Evolutionary conservation across 2,113 vertebrate genomes (phyloP), one percentile per base, ranked within the genome.

Genomic region (Nannobrachium achirus): DNA sequence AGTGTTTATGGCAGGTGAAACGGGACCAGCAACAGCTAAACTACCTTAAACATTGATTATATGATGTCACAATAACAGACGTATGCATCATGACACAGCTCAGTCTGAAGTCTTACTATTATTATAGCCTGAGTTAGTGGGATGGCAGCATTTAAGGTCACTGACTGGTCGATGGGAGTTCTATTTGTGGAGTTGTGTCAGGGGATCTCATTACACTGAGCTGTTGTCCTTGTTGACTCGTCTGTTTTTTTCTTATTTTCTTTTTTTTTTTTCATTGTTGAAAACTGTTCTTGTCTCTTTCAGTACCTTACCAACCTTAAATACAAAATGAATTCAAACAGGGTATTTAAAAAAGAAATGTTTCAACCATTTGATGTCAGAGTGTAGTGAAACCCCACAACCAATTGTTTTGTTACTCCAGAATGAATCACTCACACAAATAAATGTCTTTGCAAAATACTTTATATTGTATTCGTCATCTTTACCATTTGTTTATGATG

Each of bases 371-470:
- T 33, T 33, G 25, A 33, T 6, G 11, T 14, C 6, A 48, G 14
- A 48, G n/a, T n/a, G n/a, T 33, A 48, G 6, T 14, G 14, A 48
- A 48, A n/a, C 2, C 45, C 6, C 6, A 6, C 25, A 33, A 33
- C 44, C 10, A 45, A 66, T 82, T 66, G 6, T 53, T 15, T 15
- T 56, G 60, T 39, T 60, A 20, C n/a, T 15, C 69, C 7, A 46
- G 15, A 4, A 71, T 6, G 46, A 67, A 15, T 57, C 44, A 8
- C 50, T 63, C 1, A 14, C 42, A 60, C 6, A 46, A 84, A 73
- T 82, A 81, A 78, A 81, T 13, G 10, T 71, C 18, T 18, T 78
- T 78, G 79, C 8, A 69, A n/a, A n/a, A 61, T 56, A 20, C 8
- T 13, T 2, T 8, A 9, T 16, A 10, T 4, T 48, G n/a, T 39